Conservation (phyloP, 1,140 invertebrate genomes). For the Potamilus streckersoni region DNA sequence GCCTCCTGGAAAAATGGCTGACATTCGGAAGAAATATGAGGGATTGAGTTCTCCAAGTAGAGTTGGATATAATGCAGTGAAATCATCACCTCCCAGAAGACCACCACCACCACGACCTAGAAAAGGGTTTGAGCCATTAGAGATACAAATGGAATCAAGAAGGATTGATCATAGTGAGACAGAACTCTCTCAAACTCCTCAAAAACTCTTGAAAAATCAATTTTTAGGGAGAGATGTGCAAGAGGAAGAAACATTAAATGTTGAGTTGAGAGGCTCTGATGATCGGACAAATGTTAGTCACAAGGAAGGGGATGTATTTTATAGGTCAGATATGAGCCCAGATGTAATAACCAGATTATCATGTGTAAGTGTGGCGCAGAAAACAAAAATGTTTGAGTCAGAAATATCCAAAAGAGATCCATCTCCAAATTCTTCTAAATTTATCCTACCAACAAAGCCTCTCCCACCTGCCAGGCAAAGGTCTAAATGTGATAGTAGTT, state of each 20-base stretch:
- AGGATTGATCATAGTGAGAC: no score
- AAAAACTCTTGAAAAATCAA: conserved; percentile 1
- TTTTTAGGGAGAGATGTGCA: neutral
- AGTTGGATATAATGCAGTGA: no score
- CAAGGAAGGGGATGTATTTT: neutral
- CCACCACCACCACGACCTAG: no score
- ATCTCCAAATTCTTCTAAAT: neutral
- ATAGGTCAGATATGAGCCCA: conserved; percentile 1
- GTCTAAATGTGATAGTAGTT: conserved; percentile 17
- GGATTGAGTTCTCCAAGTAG: conserved; percentile 1
- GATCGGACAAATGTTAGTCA: neutral
- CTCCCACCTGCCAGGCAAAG: conserved; percentile 34
- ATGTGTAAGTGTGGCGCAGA: conserved; percentile 30
- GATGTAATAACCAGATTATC: neutral
- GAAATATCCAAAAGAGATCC: conserved; percentile 1
- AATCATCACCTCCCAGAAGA: no score
- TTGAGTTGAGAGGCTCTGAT: conserved; percentile 4
- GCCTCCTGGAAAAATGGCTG: conserved; percentile 32
- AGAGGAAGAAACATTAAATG: conserved; percentile 11
- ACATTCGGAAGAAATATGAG: conserved; percentile 37
- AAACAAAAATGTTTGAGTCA: conserved; percentile 44
- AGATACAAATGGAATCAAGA: no score
- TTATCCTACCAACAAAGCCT: conserved; percentile 18
- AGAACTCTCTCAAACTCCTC: neutral
- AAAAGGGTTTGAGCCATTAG: no score